Percentiles rank a stretch among this genome's conserved stretches.
phyloP scores from a whole-genome alignment of 2,888 invertebrate species.

The Hydrotaea diabolus region DNA sequence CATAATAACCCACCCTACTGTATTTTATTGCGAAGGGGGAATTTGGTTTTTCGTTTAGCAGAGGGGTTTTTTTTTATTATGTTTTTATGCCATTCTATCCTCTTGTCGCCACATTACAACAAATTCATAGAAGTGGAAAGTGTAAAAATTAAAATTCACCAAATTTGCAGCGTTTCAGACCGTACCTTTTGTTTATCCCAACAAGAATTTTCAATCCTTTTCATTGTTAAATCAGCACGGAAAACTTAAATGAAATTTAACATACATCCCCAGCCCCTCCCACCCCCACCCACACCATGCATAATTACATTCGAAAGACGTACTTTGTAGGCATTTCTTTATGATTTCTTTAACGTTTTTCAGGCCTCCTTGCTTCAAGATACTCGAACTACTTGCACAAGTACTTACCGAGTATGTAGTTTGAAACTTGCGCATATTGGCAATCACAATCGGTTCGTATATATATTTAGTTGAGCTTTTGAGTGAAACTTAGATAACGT shows the following conservation, averaged over 20 bases:
- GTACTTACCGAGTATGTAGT: slow-evolving; percentile 41
- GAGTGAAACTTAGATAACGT: slow-evolving; percentile 37
- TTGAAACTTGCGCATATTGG: slow-evolving; percentile 45
- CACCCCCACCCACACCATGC: not conserved
- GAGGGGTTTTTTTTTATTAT: too few species aligned
- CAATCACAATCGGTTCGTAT: slow-evolving; percentile 63
- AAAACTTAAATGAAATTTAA: not conserved
- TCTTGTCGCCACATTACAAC: too few species aligned
- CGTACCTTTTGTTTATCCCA: too few species aligned
- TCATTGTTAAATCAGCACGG: not conserved
- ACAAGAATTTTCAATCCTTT: not conserved
- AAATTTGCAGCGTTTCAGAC: too few species aligned
- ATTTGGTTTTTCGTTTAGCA: too few species aligned
- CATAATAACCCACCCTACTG: too few species aligned
- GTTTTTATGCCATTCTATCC: too few species aligned
- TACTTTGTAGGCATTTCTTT: slow-evolving; percentile 17
- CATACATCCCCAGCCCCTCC: too few species aligned
- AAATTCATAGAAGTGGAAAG: too few species aligned
- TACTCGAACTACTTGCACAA: slow-evolving; percentile 29
- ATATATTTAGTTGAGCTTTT: not conserved
- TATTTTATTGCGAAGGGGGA: too few species aligned
- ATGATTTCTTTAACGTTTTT: slow-evolving; percentile 61
- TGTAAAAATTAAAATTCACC: too few species aligned
- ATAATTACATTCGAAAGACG: slow-evolving; percentile 8
- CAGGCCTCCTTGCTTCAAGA: slow-evolving; percentile 56